Evolutionary conservation across 1,140 invertebrate species (phyloP).

Genomic region (Diprion similis): DNA sequence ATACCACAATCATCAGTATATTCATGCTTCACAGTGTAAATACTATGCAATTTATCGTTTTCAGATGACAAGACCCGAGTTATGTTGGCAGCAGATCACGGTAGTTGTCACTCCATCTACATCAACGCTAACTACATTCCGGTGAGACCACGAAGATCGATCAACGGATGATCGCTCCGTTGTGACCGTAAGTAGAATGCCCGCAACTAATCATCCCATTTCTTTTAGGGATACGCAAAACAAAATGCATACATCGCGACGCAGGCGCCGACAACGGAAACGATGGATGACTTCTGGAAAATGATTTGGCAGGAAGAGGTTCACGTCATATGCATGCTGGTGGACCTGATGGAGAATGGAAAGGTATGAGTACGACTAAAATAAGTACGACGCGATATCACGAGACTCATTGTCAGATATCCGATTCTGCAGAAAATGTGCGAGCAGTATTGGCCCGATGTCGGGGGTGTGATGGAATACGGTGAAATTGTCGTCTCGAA

Average conservation of each 20-base stretch:
- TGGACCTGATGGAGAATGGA: conserved; percentile 86
- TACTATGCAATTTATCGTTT: neutral
- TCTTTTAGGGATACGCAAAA: conserved; percentile 89
- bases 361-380: conserved; percentile 55
- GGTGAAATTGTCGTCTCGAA: conserved; percentile 88
- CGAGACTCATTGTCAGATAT: neutral
- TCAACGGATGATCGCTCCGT: neutral
- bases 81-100: conserved; percentile 66
- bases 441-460: conserved; percentile 94
- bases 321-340: conserved; percentile 94
- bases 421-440: conserved; percentile 85
- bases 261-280: conserved; percentile 92
- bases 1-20: too few relatives aligned
- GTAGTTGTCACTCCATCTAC: conserved; percentile 78
- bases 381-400: neutral
- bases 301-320: conserved; percentile 97
- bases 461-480: conserved; percentile 86
- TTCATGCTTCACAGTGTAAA: too few relatives aligned
- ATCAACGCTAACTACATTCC: conserved; percentile 96
- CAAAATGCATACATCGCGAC: conserved; percentile 94
- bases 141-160: conserved; percentile 57
- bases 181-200: too few relatives aligned
- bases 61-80: conserved; percentile 74
- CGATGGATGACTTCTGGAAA: conserved; percentile 95
- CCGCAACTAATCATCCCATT: too few relatives aligned